Percentiles rank a stretch among this genome's conserved stretches.
Evolutionary conservation across 1,140 invertebrate species (phyloP).

Genomic region (Sitodiplosis mosellana): DNA sequence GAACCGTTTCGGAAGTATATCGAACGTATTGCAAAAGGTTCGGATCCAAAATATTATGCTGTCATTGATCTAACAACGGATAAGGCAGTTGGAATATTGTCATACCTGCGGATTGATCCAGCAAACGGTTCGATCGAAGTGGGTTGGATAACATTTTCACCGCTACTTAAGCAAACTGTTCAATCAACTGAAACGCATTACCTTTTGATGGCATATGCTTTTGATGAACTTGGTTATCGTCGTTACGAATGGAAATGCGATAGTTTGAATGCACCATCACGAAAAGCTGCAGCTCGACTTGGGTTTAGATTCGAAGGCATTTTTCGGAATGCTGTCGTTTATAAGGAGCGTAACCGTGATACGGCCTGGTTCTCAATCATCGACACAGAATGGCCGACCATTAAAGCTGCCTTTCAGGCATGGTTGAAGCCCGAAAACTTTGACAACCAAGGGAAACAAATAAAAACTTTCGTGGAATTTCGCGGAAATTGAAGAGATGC

Average conservation of each 20-base stretch:
- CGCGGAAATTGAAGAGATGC: no score
- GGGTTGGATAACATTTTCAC: not conserved
- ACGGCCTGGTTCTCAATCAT: conserved; percentile 3
- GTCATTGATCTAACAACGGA: not conserved
- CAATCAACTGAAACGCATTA: conserved; percentile 2
- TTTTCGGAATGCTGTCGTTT: conserved; percentile 1
- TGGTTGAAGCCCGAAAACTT: not conserved
- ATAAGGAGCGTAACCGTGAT: conserved; percentile 1
- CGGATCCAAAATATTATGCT: not conserved
- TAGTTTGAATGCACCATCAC: not conserved
- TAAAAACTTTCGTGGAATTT: not conserved
- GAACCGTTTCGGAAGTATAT: not conserved
- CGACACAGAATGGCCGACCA: not conserved
- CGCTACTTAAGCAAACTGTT: not conserved
- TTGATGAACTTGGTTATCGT: conserved; percentile 4
- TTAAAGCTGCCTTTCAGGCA: not conserved
- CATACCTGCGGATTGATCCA: not conserved
- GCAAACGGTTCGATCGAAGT: not conserved
- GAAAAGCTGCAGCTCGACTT: conserved; percentile 2
- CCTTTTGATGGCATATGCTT: conserved; percentile 1
- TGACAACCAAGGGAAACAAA: not conserved
- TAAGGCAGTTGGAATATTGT: not conserved
- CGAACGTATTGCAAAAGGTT: not conserved
- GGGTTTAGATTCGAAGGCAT: conserved; percentile 4
- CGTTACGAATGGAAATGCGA: conserved; percentile 3